These are phyloP conservation scores for Anneissia japonica DNA, from an alignment of 35 echinoderm and acorn worm species.

Conservation along the genomic window DNA sequence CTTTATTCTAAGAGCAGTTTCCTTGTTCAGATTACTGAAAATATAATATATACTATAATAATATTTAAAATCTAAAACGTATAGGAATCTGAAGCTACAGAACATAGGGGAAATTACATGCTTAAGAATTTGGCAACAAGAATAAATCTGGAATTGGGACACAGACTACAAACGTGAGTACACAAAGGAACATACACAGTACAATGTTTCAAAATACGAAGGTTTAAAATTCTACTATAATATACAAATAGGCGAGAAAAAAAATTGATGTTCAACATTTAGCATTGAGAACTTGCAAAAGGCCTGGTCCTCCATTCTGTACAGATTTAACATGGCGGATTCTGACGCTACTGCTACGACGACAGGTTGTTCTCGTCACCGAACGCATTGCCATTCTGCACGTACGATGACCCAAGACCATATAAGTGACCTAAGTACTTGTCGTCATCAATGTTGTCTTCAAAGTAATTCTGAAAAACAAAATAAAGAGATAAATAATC, in stretches of 20 bases:
- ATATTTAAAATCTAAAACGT: neutral
- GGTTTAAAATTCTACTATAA: neutral
- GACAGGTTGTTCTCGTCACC: conserved; percentile 70
- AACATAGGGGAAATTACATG: no score
- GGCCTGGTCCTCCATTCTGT: no score
- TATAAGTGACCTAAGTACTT: conserved; percentile 99
- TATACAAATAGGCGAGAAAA: neutral
- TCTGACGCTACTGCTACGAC: conserved; percentile 47
- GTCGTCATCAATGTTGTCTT: conserved; percentile 98
- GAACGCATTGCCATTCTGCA: conserved; percentile 70
- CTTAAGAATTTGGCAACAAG: neutral
- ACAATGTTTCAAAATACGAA: neutral
- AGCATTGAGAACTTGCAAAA: neutral
- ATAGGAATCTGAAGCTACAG: no score
- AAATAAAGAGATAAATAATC: no score
- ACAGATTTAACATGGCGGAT: neutral
- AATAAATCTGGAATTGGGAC: neutral
- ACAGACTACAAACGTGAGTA: neutral
- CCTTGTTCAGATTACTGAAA: neutral
- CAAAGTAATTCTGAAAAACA: conserved; percentile 87
- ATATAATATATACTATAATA: neutral
- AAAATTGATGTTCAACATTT: neutral
- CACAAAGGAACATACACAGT: neutral
- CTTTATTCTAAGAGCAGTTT: neutral
- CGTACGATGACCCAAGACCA: conserved; percentile 86